Conservation (phyloP, 1,140 invertebrate species). For the Tenebrio molitor region DNA sequence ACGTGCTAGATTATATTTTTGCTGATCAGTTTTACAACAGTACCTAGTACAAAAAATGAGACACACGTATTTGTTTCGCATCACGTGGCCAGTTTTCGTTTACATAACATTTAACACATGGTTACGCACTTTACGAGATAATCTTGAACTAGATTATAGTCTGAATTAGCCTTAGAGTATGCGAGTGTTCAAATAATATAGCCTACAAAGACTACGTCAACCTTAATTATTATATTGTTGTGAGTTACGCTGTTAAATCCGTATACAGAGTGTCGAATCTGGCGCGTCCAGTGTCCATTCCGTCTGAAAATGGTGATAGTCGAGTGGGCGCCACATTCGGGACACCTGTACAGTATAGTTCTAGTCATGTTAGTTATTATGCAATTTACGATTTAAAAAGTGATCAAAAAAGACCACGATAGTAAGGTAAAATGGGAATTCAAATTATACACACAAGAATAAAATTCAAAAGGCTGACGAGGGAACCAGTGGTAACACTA, state of each 20-base stretch:
- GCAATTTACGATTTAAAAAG: background rate
- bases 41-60: conserved; percentile 5
- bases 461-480: conserved; percentile 27
- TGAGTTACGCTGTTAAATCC: conserved; percentile 12
- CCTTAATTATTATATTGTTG: conserved; percentile 25
- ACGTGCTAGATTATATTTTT: conserved; percentile 30
- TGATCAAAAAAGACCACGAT: conserved; percentile 5
- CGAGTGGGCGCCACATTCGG: background rate
- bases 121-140: conserved; percentile 24
- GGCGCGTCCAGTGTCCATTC: background rate
- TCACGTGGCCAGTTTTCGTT: background rate
- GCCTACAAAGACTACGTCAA: conserved; percentile 31
- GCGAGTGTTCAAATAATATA: conserved; percentile 27
- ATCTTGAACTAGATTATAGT: conserved; percentile 22
- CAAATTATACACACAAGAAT: conserved; percentile 33
- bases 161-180: conserved; percentile 23
- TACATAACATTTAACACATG: background rate
- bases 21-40: conserved; percentile 1
- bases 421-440: conserved; percentile 14
- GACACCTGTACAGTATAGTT: conserved; percentile 5
- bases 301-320: conserved; percentile 4
- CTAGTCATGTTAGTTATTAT: conserved; percentile 27
- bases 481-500: conserved; percentile 4
- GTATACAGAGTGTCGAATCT: conserved; percentile 9
- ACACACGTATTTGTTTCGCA: background rate